phyloP scores from a whole-genome alignment of 2,888 invertebrate genomes.

The Stramonita haemastoma region DNA sequence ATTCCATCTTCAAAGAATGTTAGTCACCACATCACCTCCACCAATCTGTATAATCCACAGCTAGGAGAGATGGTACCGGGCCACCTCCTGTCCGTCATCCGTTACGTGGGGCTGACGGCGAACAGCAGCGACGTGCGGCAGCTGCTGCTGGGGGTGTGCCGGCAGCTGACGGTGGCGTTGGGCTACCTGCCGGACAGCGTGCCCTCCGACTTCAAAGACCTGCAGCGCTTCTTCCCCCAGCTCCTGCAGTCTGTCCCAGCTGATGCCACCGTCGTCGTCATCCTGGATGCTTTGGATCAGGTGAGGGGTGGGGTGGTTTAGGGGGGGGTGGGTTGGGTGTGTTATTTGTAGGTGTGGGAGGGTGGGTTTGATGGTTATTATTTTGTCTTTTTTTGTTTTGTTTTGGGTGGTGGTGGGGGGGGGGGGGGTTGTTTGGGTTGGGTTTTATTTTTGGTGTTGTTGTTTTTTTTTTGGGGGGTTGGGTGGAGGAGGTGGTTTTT shows the following conservation, averaged over 20 bases:
- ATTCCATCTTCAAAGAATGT: no score
- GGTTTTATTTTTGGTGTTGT: no score
- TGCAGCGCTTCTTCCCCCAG: constrained; percentile 64
- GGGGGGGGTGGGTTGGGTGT: no score
- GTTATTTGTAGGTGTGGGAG: no score
- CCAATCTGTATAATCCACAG: not conserved
- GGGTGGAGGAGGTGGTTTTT: no score
- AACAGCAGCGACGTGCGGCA: constrained; percentile 66
- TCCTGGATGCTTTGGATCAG: constrained; percentile 64
- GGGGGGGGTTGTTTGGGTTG: no score
- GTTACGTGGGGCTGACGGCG: constrained; percentile 68
- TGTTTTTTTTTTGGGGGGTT: no score
- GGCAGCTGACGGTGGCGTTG: constrained; percentile 61
- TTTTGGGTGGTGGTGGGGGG: no score
- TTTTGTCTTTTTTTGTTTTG: no score
- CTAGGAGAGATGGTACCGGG: constrained; percentile 5
- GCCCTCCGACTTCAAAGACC: constrained; percentile 65
- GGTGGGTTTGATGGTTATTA: no score
- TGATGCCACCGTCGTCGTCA: constrained; percentile 64
- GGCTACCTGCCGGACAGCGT: constrained; percentile 52
- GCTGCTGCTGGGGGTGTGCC: constrained; percentile 67
- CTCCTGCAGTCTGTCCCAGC: constrained; percentile 63
- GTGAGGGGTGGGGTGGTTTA: constrained; percentile 45
- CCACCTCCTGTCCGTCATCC: constrained; percentile 56
- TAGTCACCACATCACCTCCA: no score